Conservation (phyloP, 2,113 vertebrate genomes). For the Baryphthengus martii region DNA sequence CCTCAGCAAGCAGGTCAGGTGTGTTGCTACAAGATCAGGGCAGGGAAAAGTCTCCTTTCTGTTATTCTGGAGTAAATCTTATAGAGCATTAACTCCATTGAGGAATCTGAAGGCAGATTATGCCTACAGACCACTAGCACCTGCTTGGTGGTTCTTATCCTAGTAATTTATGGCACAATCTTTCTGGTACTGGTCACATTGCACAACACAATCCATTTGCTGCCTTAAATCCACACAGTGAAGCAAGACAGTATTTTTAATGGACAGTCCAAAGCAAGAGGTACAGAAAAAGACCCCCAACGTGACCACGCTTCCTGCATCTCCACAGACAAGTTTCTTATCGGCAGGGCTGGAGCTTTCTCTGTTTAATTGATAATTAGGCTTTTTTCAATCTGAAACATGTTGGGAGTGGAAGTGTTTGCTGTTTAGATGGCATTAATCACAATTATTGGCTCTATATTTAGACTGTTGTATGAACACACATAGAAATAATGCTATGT, state of each 20-base stretch:
- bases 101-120: neutral
- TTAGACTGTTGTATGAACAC: neutral
- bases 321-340: neutral
- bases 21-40: neutral
- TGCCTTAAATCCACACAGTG: neutral
- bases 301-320: neutral
- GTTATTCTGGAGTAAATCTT: neutral
- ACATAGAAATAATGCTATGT: neutral
- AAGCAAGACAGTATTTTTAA: neutral
- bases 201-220: neutral
- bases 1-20: neutral
- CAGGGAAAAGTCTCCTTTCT: neutral
- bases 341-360: neutral
- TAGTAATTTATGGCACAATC: fast-evolving
- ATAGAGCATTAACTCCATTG: neutral
- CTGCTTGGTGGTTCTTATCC: neutral
- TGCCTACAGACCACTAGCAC: neutral
- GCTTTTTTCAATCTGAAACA: neutral
- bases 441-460: neutral
- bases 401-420: neutral
- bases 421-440: neutral
- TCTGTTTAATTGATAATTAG: neutral
- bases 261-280: neutral
- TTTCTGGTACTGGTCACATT: neutral
- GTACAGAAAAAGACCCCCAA: neutral